phyloP scores from a whole-genome alignment of 2,113 vertebrate genomes.

The Aptenodytes forsteri region DNA sequence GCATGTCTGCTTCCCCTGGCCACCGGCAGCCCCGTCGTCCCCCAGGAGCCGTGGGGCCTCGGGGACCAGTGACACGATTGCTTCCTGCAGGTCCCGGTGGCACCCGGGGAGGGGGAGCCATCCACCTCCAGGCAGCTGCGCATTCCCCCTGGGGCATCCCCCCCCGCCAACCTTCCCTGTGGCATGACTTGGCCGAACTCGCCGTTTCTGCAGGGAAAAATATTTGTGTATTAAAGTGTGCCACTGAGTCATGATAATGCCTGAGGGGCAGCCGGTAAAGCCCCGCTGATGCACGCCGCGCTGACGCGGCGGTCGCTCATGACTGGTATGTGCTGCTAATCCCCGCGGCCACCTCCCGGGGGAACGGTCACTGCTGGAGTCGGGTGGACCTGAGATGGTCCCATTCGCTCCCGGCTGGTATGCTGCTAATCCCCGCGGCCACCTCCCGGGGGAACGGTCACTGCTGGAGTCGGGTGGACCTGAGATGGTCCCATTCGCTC shows the following conservation, averaged over 20 bases:
- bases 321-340: not conserved
- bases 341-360: not conserved
- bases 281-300: rapidly evolving
- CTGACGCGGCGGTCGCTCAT: rapidly evolving
- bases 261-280: not conserved
- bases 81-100: not conserved
- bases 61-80: not conserved
- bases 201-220: not conserved
- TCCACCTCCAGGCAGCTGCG: not conserved
- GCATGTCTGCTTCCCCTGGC: not conserved
- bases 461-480: not conserved
- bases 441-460: rapidly evolving
- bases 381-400: rapidly evolving
- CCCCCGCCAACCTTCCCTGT: rapidly evolving
- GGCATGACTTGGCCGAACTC: not conserved
- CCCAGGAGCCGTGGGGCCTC: rapidly evolving
- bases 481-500: rapidly evolving
- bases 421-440: not conserved
- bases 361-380: rapidly evolving
- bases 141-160: not conserved
- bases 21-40: rapidly evolving
- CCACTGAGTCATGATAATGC: not conserved
- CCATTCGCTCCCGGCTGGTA: rapidly evolving
- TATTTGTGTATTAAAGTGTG: not conserved
- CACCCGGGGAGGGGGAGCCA: rapidly evolving